A percentile compares a stretch with the other conserved stretches of the same genome.
Evolutionary conservation across 1,140 invertebrate species (phyloP).

Genomic region (Macrosteles quadrilineatus): DNA sequence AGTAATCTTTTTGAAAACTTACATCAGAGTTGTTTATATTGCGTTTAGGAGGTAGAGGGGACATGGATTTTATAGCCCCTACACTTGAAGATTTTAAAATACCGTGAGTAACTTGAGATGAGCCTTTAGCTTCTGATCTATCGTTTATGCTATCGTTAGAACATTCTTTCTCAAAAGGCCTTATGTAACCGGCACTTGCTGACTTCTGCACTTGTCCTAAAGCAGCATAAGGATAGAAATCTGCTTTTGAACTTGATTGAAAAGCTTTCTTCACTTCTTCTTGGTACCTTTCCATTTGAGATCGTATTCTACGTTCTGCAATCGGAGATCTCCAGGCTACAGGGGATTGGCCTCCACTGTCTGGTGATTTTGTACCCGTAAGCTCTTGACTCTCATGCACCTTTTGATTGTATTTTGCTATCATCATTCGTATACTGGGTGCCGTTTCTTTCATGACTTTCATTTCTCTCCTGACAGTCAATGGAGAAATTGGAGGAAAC

Average conservation of each 20-base stretch:
- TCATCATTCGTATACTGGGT: conserved; percentile 66
- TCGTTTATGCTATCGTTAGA: conserved; percentile 21
- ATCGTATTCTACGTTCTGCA: conserved; percentile 56
- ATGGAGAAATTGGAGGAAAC: conserved; percentile 38
- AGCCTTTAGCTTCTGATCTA: conserved; percentile 33
- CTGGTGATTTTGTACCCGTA: conserved; percentile 49
- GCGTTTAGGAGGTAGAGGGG: conserved; percentile 32
- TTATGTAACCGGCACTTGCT: conserved; percentile 56
- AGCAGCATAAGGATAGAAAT: conserved; percentile 31
- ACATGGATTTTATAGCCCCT: conserved; percentile 45
- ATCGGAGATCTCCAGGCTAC: conserved; percentile 60
- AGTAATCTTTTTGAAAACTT: neutral
- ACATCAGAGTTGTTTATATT: conserved; percentile 4
- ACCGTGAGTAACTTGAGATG: conserved; percentile 17
- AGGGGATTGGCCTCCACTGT: conserved; percentile 59
- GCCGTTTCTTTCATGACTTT: conserved; percentile 58
- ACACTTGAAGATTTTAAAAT: conserved; percentile 50
- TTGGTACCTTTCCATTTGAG: conserved; percentile 59
- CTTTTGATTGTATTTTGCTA: conserved; percentile 61
- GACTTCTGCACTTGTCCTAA: conserved; percentile 56
- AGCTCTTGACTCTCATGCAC: conserved; percentile 44
- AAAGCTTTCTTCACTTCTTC: conserved; percentile 48
- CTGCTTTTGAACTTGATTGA: conserved; percentile 29
- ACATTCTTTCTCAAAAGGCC: conserved; percentile 33
- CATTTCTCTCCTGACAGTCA: conserved; percentile 33